Conservation (phyloP, 1,140 invertebrate genomes). For the Araneus ventricosus region DNA sequence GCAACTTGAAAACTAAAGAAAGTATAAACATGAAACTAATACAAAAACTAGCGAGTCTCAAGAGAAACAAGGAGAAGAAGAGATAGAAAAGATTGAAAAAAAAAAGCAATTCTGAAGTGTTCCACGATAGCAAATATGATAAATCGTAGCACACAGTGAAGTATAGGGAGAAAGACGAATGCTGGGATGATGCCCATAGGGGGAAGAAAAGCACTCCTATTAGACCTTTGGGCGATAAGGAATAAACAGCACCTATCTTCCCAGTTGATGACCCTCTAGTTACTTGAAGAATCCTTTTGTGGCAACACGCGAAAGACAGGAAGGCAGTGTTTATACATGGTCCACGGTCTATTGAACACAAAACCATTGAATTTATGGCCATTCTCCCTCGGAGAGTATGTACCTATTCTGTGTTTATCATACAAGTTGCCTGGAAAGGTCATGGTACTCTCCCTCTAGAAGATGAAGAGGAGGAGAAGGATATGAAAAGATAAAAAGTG, state of each 20-base stretch:
- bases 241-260: slow-evolving; percentile 60
- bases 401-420: slow-evolving; percentile 64
- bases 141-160: not conserved
- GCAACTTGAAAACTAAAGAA: not conserved
- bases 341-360: slow-evolving; percentile 71
- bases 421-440: slow-evolving; percentile 56
- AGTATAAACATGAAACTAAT: not conserved
- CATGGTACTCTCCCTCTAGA: slow-evolving; percentile 33
- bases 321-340: slow-evolving; percentile 70
- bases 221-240: slow-evolving; percentile 46
- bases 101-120: not conserved
- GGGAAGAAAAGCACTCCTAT: slow-evolving; percentile 53
- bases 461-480: slow-evolving; percentile 1
- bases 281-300: slow-evolving; percentile 57
- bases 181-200: slow-evolving; percentile 10
- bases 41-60: not conserved
- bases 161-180: not conserved
- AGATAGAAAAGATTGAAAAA: not conserved
- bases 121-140: slow-evolving; percentile 1
- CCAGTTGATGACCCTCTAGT: slow-evolving; percentile 66
- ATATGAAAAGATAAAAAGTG: slow-evolving; percentile 30
- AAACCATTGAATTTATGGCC: slow-evolving; percentile 61
- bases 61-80: not conserved
- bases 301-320: slow-evolving; percentile 65
- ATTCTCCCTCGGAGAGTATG: slow-evolving; percentile 32